Base-by-base conservation (phyloP, 2,888 invertebrate genomes). In the Meloe dianella region DNA sequence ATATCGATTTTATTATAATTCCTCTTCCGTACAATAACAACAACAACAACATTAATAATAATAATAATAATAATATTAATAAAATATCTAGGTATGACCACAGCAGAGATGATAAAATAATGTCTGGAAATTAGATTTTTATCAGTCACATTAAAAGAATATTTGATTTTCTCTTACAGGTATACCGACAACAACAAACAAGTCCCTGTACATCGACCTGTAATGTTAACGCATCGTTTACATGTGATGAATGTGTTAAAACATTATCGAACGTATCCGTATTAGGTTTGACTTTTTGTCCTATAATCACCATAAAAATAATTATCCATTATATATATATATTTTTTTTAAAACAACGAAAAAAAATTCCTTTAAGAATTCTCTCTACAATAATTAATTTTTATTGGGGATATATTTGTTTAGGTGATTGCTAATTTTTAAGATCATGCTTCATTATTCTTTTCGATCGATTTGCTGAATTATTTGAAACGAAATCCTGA, bases 161-260 rank as follows among this genome's bases (percentile, higher is more conserved):
- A 32, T 38, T 61, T 73, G 71, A 74, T 71, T 73, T 79, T 78
- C 68, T 79, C 73, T 81, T 81, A 56, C 80, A 81, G 81, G 77
- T 61, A 73, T 78, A 74, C 79, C 79, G 73, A 73, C 77, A 69
- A 71, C 76, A 69, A 62, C 22, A 65, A 64, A 71, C 58, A 60
- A 35, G n/a, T 72, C 77, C 80, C 76, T 78, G 79, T 65, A 74
- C 68, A 9, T 70, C 70, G 78, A 81, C 80, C 82, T 77, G 79
- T 76, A 81, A 81, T 81, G 80, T 82, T 80, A 75, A 77, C 79
- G 82, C 81, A 80, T 65, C 60, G 79, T 64, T 70, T 73, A 74
- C 41, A 60, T 77, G 78, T 68, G 77, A 74, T 77, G 76, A 70
- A 70, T 70, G 47, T 20, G 20, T 47, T 10, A 22, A 47, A 47